Conservation (phyloP, 2,888 invertebrate genomes). For the Hoplodrina blanda region DNA sequence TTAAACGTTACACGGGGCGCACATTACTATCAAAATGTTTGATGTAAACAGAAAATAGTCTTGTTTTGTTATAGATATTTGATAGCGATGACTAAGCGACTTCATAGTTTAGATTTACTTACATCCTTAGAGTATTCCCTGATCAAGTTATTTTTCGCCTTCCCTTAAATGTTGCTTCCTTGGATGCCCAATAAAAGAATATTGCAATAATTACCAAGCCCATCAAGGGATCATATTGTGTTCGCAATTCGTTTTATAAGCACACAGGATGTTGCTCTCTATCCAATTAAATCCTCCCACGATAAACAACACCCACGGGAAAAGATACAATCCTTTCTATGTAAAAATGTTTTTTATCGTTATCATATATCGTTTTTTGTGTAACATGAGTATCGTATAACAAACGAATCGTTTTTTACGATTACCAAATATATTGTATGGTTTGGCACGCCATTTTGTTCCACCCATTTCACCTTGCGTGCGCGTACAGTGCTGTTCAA, state of each 20-base stretch:
- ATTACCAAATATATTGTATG: too few relatives aligned
- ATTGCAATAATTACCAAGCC: not conserved
- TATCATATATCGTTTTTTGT: too few relatives aligned
- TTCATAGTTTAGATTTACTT: not conserved
- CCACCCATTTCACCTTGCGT: too few relatives aligned
- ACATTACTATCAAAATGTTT: not conserved
- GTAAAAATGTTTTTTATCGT: too few relatives aligned
- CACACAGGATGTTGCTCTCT: not conserved
- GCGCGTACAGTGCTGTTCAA: too few relatives aligned
- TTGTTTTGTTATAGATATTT: not conserved
- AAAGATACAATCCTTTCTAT: slow-evolving; percentile 19
- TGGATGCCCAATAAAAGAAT: not conserved
- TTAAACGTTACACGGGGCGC: not conserved
- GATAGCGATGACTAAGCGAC: not conserved
- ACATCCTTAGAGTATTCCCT: not conserved
- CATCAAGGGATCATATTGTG: not conserved
- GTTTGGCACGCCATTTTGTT: too few relatives aligned
- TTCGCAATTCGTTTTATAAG: slow-evolving; percentile 2
- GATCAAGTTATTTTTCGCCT: not conserved
- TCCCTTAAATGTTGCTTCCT: not conserved
- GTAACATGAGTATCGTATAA: too few relatives aligned
- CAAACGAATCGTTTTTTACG: too few relatives aligned
- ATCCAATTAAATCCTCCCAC: slow-evolving; percentile 8
- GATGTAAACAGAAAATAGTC: too few relatives aligned
- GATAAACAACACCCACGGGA: slow-evolving; percentile 27